These are phyloP conservation scores for Asbolus verrucosus DNA, from an alignment of 1,140 invertebrate genomes.

Conservation along the genomic window DNA sequence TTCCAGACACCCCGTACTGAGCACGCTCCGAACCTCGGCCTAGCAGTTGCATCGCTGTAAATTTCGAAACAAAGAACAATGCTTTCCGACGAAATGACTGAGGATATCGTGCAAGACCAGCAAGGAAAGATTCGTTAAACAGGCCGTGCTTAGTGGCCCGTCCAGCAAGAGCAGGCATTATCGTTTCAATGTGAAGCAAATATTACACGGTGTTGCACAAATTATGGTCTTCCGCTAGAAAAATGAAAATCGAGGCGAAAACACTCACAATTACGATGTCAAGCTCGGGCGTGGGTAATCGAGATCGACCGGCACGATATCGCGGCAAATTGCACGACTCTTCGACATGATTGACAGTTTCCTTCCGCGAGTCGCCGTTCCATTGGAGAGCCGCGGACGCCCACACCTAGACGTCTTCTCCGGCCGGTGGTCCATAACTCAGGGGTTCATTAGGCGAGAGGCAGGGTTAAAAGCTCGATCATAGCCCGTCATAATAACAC, in stretches of 20 bases:
- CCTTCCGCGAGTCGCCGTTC: constrained; percentile 32
- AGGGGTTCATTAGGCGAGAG: constrained; percentile 41
- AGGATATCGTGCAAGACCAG: constrained; percentile 36
- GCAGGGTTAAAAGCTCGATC: constrained; percentile 44
- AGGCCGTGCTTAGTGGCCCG: constrained; percentile 34
- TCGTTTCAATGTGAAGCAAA: constrained; percentile 57
- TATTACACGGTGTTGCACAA: constrained; percentile 59
- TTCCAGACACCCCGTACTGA: too few species aligned
- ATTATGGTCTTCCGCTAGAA: constrained; percentile 61
- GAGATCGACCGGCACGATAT: constrained; percentile 50
- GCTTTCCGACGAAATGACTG: constrained; percentile 27
- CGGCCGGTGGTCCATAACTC: constrained; percentile 47
- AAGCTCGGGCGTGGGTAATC: constrained; percentile 53
- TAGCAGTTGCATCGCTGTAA: constrained; percentile 14
- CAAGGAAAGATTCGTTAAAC: constrained; percentile 34
- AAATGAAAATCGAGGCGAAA: constrained; percentile 56
- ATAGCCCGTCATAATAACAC: constrained; percentile 52
- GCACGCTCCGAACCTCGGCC: too few species aligned
- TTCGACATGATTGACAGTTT: constrained; percentile 45
- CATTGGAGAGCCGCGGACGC: constrained; percentile 16
- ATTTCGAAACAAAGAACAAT: constrained; percentile 39
- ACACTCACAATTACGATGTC: constrained; percentile 57
- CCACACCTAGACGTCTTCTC: constrained; percentile 21
- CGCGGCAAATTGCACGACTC: constrained; percentile 52
- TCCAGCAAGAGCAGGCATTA: constrained; percentile 50